These are phyloP conservation scores for Brachypteracias leptosomus DNA, from an alignment of 2,113 vertebrate genomes.

Conservation along the genomic window DNA sequence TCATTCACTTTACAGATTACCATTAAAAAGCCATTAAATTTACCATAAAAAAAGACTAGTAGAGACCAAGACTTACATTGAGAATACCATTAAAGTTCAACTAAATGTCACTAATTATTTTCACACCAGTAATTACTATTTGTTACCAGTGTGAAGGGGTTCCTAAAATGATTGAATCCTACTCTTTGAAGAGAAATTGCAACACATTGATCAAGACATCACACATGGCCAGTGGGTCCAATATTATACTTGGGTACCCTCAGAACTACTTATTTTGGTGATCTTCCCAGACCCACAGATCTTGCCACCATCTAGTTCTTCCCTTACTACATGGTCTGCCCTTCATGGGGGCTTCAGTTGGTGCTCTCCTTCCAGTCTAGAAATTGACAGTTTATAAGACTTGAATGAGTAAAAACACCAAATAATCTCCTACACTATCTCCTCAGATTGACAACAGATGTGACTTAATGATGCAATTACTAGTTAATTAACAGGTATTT, in stretches of 20 bases:
- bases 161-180: background rate
- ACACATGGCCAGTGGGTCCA: background rate
- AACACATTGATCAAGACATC: background rate
- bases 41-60: background rate
- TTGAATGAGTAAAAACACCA: background rate
- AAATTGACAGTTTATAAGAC: background rate
- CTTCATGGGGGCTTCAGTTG: background rate
- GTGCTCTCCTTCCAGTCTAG: background rate
- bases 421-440: background rate
- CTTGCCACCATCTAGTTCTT: background rate
- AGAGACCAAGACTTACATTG: background rate
- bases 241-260: background rate
- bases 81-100: constrained; percentile 30
- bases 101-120: constrained; percentile 22
- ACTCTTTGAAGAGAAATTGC: background rate
- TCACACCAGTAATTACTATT: background rate
- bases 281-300: background rate
- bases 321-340: background rate
- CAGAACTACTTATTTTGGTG: background rate
- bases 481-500: background rate
- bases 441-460: background rate
- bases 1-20: constrained; percentile 27
- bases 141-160: background rate
- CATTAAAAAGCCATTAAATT: constrained; percentile 48
- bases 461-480: background rate